A percentile compares a stretch with the other conserved stretches of the same genome.
These are phyloP conservation scores for Thermophis baileyi DNA, from an alignment of 2,113 vertebrate species.

Conservation along the genomic window DNA sequence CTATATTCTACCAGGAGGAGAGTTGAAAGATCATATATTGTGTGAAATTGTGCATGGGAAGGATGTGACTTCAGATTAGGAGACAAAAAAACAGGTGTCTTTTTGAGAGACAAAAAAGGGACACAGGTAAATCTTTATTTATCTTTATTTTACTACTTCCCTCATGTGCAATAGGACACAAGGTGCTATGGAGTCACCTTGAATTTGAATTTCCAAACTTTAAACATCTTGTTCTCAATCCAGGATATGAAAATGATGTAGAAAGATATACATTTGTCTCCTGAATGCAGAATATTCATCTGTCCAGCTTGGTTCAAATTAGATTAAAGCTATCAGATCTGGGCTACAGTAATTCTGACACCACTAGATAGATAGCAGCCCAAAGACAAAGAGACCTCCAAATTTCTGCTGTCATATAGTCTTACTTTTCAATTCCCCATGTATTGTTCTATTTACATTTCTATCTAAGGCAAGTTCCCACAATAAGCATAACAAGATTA, in stretches of 20 bases:
- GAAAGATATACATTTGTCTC: neutral
- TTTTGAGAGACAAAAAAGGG: neutral
- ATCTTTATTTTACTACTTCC: neutral
- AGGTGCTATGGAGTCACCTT: neutral
- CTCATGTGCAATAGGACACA: neutral
- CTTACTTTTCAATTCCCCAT: neutral
- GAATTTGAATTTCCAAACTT: constrained; percentile 35
- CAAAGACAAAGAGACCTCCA: neutral
- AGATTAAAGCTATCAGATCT: neutral
- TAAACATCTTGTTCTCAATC: neutral
- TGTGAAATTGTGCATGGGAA: neutral
- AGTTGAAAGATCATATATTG: neutral
- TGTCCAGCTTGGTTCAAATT: neutral
- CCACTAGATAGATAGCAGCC: neutral
- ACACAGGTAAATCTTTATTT: neutral
- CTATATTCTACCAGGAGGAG: neutral
- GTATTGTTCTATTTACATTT: neutral
- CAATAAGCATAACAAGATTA: neutral
- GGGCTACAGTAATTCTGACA: neutral
- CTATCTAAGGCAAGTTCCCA: neutral
- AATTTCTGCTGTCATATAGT: neutral
- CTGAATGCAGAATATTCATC: neutral
- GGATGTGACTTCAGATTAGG: neutral
- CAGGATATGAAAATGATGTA: neutral
- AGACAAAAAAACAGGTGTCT: neutral